A percentile compares a stretch with the other conserved stretches of the same genome.
These are phyloP conservation scores for Thermophis baileyi DNA, from an alignment of 2,113 vertebrate genomes.

Conservation along the genomic window DNA sequence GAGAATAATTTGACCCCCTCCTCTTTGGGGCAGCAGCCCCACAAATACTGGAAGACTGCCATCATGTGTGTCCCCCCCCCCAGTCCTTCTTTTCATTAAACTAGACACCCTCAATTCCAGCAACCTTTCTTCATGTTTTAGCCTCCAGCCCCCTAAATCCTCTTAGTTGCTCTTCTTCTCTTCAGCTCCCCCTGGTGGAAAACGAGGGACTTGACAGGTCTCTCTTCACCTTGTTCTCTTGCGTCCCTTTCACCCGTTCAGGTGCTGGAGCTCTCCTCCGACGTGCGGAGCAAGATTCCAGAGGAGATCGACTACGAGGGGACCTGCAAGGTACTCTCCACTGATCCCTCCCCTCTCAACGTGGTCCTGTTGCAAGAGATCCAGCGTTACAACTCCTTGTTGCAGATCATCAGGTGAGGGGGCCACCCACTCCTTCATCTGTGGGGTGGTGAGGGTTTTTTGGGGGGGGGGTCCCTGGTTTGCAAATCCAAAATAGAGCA, in stretches of 20 bases:
- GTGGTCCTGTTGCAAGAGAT: conserved; percentile 89
- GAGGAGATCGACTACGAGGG: conserved; percentile 74
- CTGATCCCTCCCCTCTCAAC: conserved; percentile 77
- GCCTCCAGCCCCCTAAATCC: not conserved
- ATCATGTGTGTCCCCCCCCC: too few species aligned
- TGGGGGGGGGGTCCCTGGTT: too few species aligned
- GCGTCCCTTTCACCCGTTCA: conserved; percentile 22
- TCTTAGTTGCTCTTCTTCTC: not conserved
- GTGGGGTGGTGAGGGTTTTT: not conserved
- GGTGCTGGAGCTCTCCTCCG: conserved; percentile 80
- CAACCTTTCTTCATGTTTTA: too few species aligned
- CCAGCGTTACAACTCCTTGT: conserved; percentile 83
- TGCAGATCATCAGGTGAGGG: conserved; percentile 75
- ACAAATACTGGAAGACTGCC: too few species aligned
- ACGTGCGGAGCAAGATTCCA: conserved; percentile 78
- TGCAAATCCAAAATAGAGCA: not conserved
- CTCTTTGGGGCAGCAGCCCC: too few species aligned
- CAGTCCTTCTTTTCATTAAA: too few species aligned
- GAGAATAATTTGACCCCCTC: too few species aligned
- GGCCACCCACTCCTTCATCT: not conserved
- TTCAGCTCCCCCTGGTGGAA: not conserved
- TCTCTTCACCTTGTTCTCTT: not conserved
- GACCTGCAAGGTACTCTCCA: conserved; percentile 68
- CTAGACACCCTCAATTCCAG: too few species aligned
- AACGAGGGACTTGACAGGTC: too few species aligned